Evolutionary conservation across 2,797 vertebrate species (phyloP).

Genomic region (Alcedo quadribrachys): DNA sequence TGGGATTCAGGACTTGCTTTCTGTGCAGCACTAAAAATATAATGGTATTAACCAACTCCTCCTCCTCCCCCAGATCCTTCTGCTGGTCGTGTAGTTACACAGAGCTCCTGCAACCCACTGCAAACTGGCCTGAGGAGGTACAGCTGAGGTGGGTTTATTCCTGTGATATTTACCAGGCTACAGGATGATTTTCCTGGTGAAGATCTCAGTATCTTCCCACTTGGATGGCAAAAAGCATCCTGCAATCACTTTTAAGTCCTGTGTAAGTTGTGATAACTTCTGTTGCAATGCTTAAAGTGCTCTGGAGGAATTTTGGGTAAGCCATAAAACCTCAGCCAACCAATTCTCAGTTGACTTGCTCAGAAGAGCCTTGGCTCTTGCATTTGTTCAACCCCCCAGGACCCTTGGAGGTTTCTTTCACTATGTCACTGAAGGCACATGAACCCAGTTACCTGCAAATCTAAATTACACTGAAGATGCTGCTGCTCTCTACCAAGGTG

Average conservation of each 20-base stretch:
- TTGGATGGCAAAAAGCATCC: background rate
- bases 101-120: background rate
- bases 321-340: background rate
- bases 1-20: background rate
- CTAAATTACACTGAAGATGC: background rate
- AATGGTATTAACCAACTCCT: rapidly evolving
- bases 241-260: background rate
- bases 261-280: background rate
- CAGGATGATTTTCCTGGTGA: background rate
- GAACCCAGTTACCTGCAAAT: background rate
- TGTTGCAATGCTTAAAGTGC: background rate
- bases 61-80: background rate
- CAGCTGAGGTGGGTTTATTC: rapidly evolving
- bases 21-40: background rate
- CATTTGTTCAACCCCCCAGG: background rate
- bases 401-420: background rate
- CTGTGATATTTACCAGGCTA: background rate
- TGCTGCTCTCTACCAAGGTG: background rate
- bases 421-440: background rate
- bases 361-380: background rate
- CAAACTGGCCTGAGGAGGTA: rapidly evolving
- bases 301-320: background rate
- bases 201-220: background rate
- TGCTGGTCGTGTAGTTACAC: rapidly evolving
- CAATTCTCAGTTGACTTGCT: background rate